Base-by-base conservation (phyloP, 2,113 vertebrate genomes). In the Agelaius phoeniceus region DNA sequence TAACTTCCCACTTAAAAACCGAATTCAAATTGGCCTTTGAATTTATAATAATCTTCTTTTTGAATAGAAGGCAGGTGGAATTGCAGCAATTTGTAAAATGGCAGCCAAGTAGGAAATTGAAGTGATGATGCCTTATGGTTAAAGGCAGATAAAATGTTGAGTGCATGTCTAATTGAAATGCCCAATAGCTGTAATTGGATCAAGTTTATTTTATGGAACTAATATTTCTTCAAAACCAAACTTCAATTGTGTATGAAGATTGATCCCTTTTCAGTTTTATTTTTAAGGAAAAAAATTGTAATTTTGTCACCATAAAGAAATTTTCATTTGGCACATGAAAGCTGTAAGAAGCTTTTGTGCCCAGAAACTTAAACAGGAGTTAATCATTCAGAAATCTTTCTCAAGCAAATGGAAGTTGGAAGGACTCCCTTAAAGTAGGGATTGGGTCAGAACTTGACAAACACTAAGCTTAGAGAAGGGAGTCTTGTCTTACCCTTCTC, bases 61-160 rank as follows among this genome's bases (percentile, higher is more conserved):
- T 28, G 2, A 59, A 73, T 51, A 80, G 49, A 41, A 68, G 63
- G 88, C 83, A 95, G 61, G 73, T 95, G 37, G 79, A 94, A 84
- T 94, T 94, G 92, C 49, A 75, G 73, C 54, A 82, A 83, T 91
- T 91, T 94, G 21, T 87, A 58, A 93, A 93, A 95, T 87, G 78
- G 54, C 63, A 92, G 46, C 58, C 51, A 89, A 84, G 49, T 57
- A 71, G 80, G 67, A 90, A 95, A 90, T 84, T 48, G 69, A 90
- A 92, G 39, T 46, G 44, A 67, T 74, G 35, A 71, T 77, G 75
- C 37, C 31, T 80, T 87, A 59, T 86, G 57, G 12, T 93, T 93
- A 72, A 86, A 92, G 44, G 49, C 61, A 90, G 65, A 69, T 90
- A 86, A 94, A 81, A 71, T 54, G n/a, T 63, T 81, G n/a, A 89